phyloP scores from a whole-genome alignment of 2,888 invertebrate genomes.

The Peribatodes rhomboidaria region DNA sequence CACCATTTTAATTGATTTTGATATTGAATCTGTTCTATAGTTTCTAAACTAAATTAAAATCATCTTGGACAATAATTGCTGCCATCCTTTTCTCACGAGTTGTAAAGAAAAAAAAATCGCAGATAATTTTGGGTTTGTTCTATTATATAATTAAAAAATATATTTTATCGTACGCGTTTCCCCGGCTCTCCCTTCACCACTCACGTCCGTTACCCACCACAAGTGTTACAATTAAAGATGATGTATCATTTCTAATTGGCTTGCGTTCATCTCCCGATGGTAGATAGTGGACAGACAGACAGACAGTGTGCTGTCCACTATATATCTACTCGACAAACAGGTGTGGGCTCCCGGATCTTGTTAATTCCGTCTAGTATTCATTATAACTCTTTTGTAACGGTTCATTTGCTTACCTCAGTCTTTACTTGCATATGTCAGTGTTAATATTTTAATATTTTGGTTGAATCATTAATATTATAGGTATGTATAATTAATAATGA shows the following conservation, averaged over 20 bases:
- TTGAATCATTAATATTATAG: no score
- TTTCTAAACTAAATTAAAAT: no score
- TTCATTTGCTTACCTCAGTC: constrained; percentile 1
- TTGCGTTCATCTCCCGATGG: constrained; percentile 12
- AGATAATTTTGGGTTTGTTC: no score
- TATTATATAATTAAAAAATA: no score
- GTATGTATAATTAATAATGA: no score
- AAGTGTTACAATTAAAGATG: constrained; percentile 14
- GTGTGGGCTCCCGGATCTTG: constrained; percentile 29
- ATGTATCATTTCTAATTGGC: constrained; percentile 25
- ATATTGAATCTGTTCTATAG: no score
- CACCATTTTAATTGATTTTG: no score
- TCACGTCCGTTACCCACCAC: constrained; percentile 4
- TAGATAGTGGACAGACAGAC: constrained; percentile 15
- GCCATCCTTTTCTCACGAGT: neutral
- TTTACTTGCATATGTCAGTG: no score
- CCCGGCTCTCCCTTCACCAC: neutral
- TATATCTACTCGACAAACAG: constrained; percentile 19
- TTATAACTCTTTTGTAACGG: constrained; percentile 15
- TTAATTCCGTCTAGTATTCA: constrained; percentile 9
- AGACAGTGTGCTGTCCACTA: neutral
- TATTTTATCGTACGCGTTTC: neutral
- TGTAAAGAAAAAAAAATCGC: neutral
- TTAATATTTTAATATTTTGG: no score
- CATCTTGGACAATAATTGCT: no score